A percentile compares a stretch with the other conserved stretches of the same genome.
phyloP scores from a whole-genome alignment of 2,888 invertebrate species.

The Halocaridina rubra region DNA sequence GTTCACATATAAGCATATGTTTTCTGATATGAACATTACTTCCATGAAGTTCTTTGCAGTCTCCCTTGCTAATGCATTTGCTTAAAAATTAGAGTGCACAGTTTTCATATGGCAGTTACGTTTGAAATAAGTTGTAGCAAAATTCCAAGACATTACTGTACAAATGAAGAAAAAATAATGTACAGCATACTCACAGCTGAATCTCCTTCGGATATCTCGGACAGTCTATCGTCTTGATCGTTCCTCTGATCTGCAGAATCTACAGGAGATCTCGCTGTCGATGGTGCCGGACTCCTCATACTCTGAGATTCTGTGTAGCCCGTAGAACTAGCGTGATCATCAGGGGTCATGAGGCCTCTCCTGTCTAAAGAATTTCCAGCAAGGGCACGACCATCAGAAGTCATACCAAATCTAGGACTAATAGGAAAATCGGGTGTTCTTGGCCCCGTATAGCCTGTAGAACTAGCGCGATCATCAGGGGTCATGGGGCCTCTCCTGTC shows the following conservation, averaged over 20 bases:
- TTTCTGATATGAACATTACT: no score
- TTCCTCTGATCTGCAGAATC: neutral
- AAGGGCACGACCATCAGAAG: no score
- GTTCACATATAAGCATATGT: no score
- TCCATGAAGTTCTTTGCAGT: no score
- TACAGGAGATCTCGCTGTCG: neutral
- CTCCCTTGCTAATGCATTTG: no score
- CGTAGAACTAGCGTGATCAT: neutral
- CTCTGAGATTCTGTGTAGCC: neutral
- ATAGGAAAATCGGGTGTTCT: neutral
- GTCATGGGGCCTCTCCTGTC: neutral
- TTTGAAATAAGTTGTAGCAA: no score
- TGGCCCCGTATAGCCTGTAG: neutral
- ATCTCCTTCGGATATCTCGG: conserved; percentile 47
- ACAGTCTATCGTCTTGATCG: conserved; percentile 30
- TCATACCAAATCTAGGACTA: no score
- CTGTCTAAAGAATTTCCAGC: no score
- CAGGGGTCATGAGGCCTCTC: no score
- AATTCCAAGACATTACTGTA: no score
- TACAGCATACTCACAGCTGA: conserved; percentile 42
- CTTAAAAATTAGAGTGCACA: no score
- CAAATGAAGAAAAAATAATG: neutral
- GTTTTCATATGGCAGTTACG: no score
- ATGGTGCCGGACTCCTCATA: neutral
- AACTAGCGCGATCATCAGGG: neutral